A percentile compares a stretch with the other conserved stretches of the same genome.
Conservation (phyloP, 2,797 vertebrate species). For the Periparus ater region DNA sequence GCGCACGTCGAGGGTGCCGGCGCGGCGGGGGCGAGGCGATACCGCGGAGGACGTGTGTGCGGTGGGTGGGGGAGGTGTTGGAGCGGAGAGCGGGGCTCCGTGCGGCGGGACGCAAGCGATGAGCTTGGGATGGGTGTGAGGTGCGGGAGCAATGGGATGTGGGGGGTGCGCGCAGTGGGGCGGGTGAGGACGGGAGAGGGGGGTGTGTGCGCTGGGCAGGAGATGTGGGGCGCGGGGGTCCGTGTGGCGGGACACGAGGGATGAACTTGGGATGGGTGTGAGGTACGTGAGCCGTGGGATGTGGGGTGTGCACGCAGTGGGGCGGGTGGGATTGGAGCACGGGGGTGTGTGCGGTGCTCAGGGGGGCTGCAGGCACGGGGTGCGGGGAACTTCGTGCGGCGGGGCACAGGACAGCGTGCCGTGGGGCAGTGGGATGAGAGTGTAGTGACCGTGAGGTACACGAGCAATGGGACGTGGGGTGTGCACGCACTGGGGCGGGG, state of each 20-base stretch:
- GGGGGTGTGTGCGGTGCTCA: neutral
- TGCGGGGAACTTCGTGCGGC: neutral
- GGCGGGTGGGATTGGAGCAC: neutral
- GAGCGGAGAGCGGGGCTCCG: neutral
- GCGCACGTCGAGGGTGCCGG: neutral
- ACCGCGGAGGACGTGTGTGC: neutral
- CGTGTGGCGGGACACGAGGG: neutral
- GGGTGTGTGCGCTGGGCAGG: neutral
- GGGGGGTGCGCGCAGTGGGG: neutral
- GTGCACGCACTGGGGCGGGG: neutral
- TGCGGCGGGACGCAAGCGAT: neutral
- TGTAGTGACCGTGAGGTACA: neutral
- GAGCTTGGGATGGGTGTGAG: neutral
- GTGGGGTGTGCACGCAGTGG: neutral
- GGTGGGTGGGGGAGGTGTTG: neutral
- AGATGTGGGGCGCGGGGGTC: neutral
- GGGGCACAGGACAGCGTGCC: neutral
- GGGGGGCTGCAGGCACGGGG: neutral
- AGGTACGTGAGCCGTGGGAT: neutral
- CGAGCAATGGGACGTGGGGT: neutral
- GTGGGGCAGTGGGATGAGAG: neutral
- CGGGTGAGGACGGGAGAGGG: neutral
- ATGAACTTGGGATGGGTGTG: neutral
- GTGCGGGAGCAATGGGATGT: neutral
- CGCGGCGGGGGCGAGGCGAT: neutral